A percentile compares a stretch with the other conserved stretches of the same genome.
Evolutionary conservation across 2,113 vertebrate species (phyloP).

Genomic region (Chamaea fasciata): DNA sequence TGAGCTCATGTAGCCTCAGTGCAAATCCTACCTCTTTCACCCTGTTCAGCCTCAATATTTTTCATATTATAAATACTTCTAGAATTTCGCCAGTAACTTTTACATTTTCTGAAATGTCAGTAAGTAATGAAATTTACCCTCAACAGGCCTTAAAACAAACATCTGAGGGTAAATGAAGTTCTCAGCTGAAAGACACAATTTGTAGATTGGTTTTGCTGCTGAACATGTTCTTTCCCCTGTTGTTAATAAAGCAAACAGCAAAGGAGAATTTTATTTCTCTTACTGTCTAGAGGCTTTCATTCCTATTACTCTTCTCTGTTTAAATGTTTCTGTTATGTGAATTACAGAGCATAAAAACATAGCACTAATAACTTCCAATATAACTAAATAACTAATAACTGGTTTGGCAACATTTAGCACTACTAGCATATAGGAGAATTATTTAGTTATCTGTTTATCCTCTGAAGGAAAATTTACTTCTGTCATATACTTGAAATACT

Average conservation of each 20-base stretch:
- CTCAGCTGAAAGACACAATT: background rate
- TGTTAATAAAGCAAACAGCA: background rate
- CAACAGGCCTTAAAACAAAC: background rate
- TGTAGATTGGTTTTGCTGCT: background rate
- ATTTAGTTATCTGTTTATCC: background rate
- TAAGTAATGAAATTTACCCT: background rate
- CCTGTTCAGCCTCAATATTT: background rate
- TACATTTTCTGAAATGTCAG: background rate
- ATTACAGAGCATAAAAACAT: background rate
- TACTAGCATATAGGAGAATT: background rate
- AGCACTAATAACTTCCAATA: background rate
- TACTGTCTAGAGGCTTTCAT: background rate
- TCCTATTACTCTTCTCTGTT: background rate
- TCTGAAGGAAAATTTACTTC: background rate
- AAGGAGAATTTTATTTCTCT: background rate
- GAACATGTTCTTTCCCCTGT: background rate
- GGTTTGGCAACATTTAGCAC: background rate
- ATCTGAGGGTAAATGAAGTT: background rate
- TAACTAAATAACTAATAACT: background rate
- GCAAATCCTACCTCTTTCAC: background rate
- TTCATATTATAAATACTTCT: background rate
- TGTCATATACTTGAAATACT: background rate
- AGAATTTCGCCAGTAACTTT: background rate
- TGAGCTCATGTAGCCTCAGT: background rate
- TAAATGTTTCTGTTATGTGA: background rate